Evolutionary conservation across 2,888 invertebrate genomes (phyloP).

Genomic region (Chrysodeixis includens): DNA sequence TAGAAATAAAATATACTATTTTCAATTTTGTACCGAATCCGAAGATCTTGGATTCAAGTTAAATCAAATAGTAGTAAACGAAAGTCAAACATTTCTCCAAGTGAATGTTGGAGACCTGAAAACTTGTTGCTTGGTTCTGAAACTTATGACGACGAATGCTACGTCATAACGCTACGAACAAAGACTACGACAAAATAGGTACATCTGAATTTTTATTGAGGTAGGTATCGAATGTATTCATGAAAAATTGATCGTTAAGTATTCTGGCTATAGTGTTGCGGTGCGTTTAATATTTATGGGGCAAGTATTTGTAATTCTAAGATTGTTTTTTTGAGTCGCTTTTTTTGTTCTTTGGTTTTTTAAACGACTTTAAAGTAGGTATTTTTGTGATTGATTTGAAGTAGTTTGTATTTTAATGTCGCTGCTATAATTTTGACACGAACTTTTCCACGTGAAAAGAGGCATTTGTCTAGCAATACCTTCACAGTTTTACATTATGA

Average conservation of each 20-base stretch:
- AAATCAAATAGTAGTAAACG: not conserved
- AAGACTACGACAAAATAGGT: conserved; percentile 1
- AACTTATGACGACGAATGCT: not conserved
- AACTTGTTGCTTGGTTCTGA: not conserved
- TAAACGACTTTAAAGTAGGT: too few species aligned
- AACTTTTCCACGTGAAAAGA: too few species aligned
- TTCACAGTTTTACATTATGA: too few species aligned
- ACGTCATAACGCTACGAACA: not conserved
- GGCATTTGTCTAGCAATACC: too few species aligned
- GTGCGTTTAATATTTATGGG: not conserved
- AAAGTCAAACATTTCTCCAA: not conserved
- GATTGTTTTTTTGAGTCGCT: not conserved
- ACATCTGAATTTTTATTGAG: conserved; percentile 4
- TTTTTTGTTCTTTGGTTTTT: not conserved
- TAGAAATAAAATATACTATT: too few species aligned
- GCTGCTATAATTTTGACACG: too few species aligned
- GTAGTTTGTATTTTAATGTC: too few species aligned
- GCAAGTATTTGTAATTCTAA: not conserved
- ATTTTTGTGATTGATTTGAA: too few species aligned
- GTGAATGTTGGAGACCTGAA: not conserved
- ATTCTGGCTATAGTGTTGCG: not conserved
- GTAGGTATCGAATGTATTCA: not conserved
- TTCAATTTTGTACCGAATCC: not conserved
- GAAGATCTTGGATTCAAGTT: not conserved
- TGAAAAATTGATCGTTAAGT: not conserved